Conservation (phyloP, 2,113 vertebrate genomes). For the Siphamia tubifer region DNA sequence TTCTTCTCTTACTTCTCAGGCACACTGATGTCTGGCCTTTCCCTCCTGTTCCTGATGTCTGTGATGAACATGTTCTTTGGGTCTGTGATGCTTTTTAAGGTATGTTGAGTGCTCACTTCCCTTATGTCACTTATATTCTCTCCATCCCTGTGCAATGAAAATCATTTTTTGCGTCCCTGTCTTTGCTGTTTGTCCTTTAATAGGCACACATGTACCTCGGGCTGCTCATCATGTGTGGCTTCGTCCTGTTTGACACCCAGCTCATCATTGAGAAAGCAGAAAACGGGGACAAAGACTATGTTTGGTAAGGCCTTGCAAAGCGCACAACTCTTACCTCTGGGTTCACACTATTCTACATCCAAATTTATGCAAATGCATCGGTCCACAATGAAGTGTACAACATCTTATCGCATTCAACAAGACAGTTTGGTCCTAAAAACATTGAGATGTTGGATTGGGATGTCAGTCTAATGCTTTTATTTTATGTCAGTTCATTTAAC, state of each 20-base stretch:
- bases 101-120: conserved; percentile 29
- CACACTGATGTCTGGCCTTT: conserved; percentile 88
- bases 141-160: neutral
- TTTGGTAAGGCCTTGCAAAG: conserved; percentile 83
- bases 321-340: neutral
- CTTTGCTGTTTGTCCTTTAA: neutral
- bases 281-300: conserved; percentile 94
- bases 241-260: conserved; percentile 97
- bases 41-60: conserved; percentile 86
- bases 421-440: neutral
- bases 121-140: neutral
- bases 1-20: conserved; percentile 69
- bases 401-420: neutral
- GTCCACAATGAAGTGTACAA: neutral
- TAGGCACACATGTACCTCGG: conserved; percentile 93
- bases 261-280: conserved; percentile 98
- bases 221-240: conserved; percentile 92
- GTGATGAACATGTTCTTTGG: conserved; percentile 88
- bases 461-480: neutral
- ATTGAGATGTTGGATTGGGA: neutral
- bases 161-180: neutral
- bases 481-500: too few relatives aligned
- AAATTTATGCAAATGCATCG: neutral
- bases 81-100: conserved; percentile 89
- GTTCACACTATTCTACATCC: neutral